phyloP scores from a whole-genome alignment of 2,113 vertebrate genomes.

The Cephalopholis sonnerati region DNA sequence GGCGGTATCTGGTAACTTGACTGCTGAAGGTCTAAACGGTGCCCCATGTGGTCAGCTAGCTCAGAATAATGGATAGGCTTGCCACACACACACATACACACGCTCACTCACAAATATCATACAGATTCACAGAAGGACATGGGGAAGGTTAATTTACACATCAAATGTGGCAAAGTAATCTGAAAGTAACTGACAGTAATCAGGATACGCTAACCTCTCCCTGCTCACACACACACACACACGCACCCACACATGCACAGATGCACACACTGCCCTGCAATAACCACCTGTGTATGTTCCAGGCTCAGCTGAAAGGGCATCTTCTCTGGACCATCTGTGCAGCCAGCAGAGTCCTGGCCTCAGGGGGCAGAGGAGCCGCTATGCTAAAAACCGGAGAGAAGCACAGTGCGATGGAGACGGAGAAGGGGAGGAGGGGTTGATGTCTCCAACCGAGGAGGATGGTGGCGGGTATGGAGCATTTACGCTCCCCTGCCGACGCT shows the following conservation, averaged over 20 bases:
- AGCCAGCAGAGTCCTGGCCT: slow-evolving; percentile 83
- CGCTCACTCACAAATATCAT: slow-evolving; percentile 19
- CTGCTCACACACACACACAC: slow-evolving; percentile 16
- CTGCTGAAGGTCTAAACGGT: slow-evolving; percentile 12
- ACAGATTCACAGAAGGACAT: slow-evolving; percentile 19
- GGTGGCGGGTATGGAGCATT: slow-evolving; percentile 89
- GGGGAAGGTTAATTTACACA: slow-evolving; percentile 39
- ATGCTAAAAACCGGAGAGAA: slow-evolving; percentile 86
- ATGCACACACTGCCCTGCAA: slow-evolving; percentile 14
- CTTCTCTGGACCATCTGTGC: slow-evolving; percentile 93
- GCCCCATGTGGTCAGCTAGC: slow-evolving; percentile 26
- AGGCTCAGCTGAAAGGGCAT: slow-evolving; percentile 89
- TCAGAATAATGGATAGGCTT: slow-evolving; percentile 29
- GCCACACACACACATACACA: background rate
- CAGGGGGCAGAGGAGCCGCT: slow-evolving; percentile 85
- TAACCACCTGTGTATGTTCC: slow-evolving; percentile 63
- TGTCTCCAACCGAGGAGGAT: slow-evolving; percentile 85
- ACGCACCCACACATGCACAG: slow-evolving; percentile 6
- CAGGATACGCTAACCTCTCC: slow-evolving; percentile 21
- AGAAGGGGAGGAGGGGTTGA: slow-evolving; percentile 82
- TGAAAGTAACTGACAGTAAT: slow-evolving; percentile 37
- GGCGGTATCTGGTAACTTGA: slow-evolving; percentile 23
- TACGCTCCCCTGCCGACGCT: slow-evolving; percentile 95
- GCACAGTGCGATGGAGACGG: slow-evolving; percentile 67
- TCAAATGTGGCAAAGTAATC: slow-evolving; percentile 21